Conservation (phyloP, 2,797 vertebrate genomes). For the Pangasius macronema region DNA sequence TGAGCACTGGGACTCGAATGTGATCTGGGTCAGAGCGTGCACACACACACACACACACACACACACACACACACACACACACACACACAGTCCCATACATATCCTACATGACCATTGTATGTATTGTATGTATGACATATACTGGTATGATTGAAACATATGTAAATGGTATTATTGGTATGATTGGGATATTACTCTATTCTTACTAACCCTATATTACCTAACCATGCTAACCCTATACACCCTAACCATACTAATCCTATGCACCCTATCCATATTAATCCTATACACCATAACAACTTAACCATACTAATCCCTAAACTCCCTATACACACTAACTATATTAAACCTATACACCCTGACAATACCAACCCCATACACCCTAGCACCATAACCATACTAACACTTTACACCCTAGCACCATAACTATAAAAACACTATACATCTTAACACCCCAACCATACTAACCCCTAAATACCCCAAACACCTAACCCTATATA, state of each 20-base stretch:
- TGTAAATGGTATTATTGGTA: no score
- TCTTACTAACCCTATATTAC: background rate
- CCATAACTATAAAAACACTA: background rate
- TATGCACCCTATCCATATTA: background rate
- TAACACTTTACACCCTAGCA: background rate
- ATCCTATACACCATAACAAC: background rate
- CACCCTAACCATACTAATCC: background rate
- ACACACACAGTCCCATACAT: constrained; percentile 8
- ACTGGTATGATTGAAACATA: no score
- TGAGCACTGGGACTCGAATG: constrained; percentile 80
- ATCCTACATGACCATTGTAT: background rate
- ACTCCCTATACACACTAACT: background rate
- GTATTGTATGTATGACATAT: no score
- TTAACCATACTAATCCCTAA: background rate
- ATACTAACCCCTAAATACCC: background rate
- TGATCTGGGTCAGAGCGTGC: constrained; percentile 76
- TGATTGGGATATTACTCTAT: no score
- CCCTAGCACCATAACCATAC: background rate
- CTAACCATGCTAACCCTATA: background rate
- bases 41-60: constrained; percentile 39
- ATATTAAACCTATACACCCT: background rate
- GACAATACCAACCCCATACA: background rate
- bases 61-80: constrained; percentile 27
- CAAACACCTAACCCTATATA: background rate
- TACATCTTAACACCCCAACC: background rate